These are phyloP conservation scores for Trypoxylon attenuatum DNA, from an alignment of 2,888 invertebrate species.

Conservation along the genomic window DNA sequence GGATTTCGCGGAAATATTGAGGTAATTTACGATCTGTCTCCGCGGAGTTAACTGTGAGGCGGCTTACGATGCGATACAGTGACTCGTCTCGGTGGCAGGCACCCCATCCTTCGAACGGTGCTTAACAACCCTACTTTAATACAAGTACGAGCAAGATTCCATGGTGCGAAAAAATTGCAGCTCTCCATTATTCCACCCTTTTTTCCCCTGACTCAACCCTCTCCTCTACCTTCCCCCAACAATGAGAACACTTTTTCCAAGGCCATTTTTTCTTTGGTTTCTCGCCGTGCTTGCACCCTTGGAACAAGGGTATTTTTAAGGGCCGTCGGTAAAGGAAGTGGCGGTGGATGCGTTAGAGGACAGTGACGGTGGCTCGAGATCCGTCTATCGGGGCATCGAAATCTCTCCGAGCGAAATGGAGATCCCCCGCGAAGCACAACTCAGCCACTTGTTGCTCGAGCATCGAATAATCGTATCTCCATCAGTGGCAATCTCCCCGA, in stretches of 20 bases:
- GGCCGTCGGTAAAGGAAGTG: background rate
- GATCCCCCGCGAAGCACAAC: conserved; percentile 32
- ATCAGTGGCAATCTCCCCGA: conserved; percentile 35
- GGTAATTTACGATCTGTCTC: conserved; percentile 72
- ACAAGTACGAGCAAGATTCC: too few species aligned
- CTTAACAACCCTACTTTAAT: too few species aligned
- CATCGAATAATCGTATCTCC: conserved; percentile 57
- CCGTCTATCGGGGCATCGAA: conserved; percentile 51
- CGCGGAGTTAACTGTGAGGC: conserved; percentile 46
- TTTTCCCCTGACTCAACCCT: too few species aligned
- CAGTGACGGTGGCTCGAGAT: conserved; percentile 2
- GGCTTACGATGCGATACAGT: conserved; percentile 55
- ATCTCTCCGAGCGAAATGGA: conserved; percentile 41
- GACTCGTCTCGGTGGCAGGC: too few species aligned
- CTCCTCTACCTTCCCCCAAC: too few species aligned
- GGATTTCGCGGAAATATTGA: conserved; percentile 74
- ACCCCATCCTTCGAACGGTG: too few species aligned
- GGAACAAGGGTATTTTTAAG: background rate
- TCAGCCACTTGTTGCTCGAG: conserved; percentile 53
- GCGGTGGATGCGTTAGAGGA: too few species aligned
- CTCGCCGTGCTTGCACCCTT: background rate
- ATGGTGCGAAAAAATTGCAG: too few species aligned
- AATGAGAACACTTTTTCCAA: too few species aligned
- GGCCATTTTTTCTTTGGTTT: background rate
- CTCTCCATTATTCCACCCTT: too few species aligned